Base-by-base conservation (phyloP, 2,797 vertebrate species). In the Micropoecilia bifurca region DNA sequence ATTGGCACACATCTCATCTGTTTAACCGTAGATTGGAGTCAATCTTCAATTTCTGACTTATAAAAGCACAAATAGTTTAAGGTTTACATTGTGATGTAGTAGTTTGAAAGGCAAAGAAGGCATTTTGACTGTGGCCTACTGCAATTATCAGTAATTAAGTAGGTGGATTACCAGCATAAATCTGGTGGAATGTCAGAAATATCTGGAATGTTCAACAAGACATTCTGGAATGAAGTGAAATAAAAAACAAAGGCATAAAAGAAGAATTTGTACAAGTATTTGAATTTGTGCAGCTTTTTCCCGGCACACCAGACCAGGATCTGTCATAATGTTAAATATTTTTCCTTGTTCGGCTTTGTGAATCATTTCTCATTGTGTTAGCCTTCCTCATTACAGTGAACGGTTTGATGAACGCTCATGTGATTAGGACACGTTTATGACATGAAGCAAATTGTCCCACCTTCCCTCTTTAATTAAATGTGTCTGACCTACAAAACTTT, bases 171-270 rank as follows among this genome's bases (percentile, higher is more conserved):
- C 89, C 86, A 90, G 90, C 84, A 68, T 79, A 22, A 68, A 80
- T 88, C 83, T 86, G 83, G 89, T 85, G 95, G 96, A 96, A 96
- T 96, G 95, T 96, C 75, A 74, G 86, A 83, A 95, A 94, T 91
- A 89, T 95, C 86, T 93, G 95, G 96, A 96, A 96, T 96, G 96
- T 96, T 94, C 77, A 83, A 94, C 89, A 90, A 91, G 90, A 91
- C 83, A 86, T 88, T 63, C 84, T 84, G 87, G 85, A 92, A 88
- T 88, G 79, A 83, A 36, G 55, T 73, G 66, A 76, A 59, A 48
- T 63, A 39, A 76, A 46, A 55, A 82, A 85, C 84, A 43, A 87
- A 89, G 80, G 80, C 80, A 80, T 72, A 63, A 81, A 78, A 53
- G 80, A 68, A 81, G 63, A 53, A 20, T 8, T 12, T 61, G 57